Percentiles rank a stretch among this genome's conserved stretches.
Evolutionary conservation across 92 coral and sea anemone species (phyloP).

Genomic region (Galaxea fascicularis): DNA sequence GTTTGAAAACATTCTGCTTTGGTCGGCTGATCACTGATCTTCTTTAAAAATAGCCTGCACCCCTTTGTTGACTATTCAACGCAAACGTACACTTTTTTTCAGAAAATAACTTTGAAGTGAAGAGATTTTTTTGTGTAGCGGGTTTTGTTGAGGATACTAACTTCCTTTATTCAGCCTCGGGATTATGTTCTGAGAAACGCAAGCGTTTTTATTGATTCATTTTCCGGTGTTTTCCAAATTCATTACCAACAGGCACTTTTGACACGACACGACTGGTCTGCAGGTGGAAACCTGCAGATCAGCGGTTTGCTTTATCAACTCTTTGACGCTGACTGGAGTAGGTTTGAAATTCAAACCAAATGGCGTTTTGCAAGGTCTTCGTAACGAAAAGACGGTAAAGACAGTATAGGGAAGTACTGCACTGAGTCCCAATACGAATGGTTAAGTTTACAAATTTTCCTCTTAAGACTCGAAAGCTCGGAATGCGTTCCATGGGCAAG

Average conservation of each 20-base stretch:
- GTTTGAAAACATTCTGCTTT: constrained; percentile 41
- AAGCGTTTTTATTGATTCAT: too few relatives aligned
- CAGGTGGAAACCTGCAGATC: constrained; percentile 32
- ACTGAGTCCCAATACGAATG: background rate
- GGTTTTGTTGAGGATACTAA: background rate
- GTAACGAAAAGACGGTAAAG: background rate
- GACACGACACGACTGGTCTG: constrained; percentile 20
- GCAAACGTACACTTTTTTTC: background rate
- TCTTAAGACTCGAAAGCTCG: background rate
- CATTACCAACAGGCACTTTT: background rate
- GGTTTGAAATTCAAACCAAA: background rate
- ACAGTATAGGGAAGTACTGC: background rate
- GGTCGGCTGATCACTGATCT: constrained; percentile 14
- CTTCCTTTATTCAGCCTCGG: background rate
- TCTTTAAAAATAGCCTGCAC: constrained; percentile 7
- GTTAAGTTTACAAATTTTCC: background rate
- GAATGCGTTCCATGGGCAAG: too few relatives aligned
- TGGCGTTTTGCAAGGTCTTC: background rate
- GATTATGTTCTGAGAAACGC: background rate
- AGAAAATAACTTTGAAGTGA: background rate
- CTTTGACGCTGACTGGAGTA: background rate
- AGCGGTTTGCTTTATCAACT: background rate
- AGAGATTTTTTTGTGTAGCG: background rate
- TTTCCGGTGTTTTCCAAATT: background rate
- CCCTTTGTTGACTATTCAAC: constrained; percentile 12